Evolutionary conservation across 2,113 vertebrate species (phyloP).

Genomic region (Microcebus ravelobensis): DNA sequence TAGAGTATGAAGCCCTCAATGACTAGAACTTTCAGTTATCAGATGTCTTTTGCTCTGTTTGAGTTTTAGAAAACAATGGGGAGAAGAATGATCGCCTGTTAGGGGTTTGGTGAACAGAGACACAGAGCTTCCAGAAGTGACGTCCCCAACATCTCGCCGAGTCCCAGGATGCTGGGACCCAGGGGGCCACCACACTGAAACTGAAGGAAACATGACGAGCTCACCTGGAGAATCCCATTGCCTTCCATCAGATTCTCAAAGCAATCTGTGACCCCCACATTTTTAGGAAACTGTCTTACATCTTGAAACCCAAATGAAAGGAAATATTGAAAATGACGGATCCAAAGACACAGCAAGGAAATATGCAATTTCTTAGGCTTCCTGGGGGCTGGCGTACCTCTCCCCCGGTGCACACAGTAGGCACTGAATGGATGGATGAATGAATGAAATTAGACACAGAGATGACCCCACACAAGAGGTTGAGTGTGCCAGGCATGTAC

Average conservation of each 20-base stretch:
- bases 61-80: background rate
- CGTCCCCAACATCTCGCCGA: background rate
- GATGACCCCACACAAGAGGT: background rate
- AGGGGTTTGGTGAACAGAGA: background rate
- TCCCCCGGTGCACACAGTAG: accelerated
- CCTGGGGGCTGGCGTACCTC: background rate
- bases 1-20: background rate
- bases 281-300: background rate
- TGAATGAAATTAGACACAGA: background rate
- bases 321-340: background rate
- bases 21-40: background rate
- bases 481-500: background rate
- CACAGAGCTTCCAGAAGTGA: background rate
- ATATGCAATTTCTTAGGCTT: accelerated
- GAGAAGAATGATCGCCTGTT: background rate
- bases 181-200: background rate
- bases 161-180: too few species aligned
- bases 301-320: background rate
- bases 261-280: background rate
- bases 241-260: background rate
- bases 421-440: background rate
- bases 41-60: background rate
- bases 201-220: background rate
- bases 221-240: accelerated
- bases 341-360: background rate